phyloP scores from a whole-genome alignment of 2,797 vertebrate species.

The Gobionotothen gibberifrons region DNA sequence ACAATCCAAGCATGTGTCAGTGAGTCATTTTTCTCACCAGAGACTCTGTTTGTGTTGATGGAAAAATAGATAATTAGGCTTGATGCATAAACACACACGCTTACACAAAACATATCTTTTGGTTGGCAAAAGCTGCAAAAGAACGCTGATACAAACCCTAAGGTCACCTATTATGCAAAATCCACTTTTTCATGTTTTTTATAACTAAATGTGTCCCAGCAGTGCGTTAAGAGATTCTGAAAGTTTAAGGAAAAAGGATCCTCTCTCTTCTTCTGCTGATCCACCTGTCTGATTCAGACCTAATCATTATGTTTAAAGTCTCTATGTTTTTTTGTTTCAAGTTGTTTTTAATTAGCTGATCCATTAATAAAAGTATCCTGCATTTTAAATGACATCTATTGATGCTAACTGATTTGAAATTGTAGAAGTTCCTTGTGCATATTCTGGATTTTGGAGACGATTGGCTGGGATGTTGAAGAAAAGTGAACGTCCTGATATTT shows the following conservation, averaged over 20 bases:
- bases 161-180: not conserved
- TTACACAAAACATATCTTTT: not conserved
- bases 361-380: not conserved
- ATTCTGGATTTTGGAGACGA: not conserved
- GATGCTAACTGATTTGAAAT: not conserved
- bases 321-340: not conserved
- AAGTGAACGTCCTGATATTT: not conserved
- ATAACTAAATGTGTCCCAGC: too few species aligned
- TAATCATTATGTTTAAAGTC: not conserved
- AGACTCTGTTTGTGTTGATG: conserved; percentile 45
- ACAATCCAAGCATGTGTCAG: conserved; percentile 40
- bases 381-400: not conserved
- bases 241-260: not conserved
- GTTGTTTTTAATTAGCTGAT: not conserved
- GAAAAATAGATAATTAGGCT: conserved; percentile 46
- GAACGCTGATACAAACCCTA: not conserved
- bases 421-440: not conserved
- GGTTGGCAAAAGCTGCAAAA: not conserved
- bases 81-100: not conserved
- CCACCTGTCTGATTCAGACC: too few species aligned
- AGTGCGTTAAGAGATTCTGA: too few species aligned
- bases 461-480: not conserved
- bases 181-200: too few species aligned
- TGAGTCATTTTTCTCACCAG: conserved; percentile 55
- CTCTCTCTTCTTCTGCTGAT: too few species aligned